Conservation (phyloP, 2,888 invertebrate species). For the Papilio demoleus region DNA sequence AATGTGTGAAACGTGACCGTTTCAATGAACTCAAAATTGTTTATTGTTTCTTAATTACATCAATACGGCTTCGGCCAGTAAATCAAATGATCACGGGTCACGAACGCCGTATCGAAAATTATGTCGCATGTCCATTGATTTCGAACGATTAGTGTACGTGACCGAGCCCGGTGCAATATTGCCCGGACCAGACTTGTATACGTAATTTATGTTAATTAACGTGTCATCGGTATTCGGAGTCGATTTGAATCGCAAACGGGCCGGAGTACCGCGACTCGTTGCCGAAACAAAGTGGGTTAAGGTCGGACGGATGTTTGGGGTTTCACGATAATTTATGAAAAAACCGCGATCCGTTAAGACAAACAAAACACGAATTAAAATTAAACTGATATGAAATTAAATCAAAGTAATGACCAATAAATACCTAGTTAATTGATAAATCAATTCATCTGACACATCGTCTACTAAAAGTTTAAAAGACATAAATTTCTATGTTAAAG, state of each 20-base stretch:
- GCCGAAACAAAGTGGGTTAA: conserved; percentile 49
- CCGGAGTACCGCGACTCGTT: conserved; percentile 43
- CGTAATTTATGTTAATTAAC: conserved; percentile 50
- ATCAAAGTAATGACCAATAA: neutral
- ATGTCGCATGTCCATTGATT: conserved; percentile 46
- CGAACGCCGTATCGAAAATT: conserved; percentile 46
- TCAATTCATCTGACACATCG: neutral
- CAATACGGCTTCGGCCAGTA: conserved; percentile 26
- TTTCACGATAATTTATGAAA: conserved; percentile 18
- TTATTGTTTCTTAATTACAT: conserved; percentile 39
- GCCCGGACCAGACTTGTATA: conserved; percentile 42
- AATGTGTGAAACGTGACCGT: conserved; percentile 31
- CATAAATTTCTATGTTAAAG: neutral
- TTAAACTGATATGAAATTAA: conserved; percentile 8
- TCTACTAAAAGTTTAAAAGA: neutral
- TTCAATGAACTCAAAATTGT: conserved; percentile 26
- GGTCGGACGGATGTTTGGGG: conserved; percentile 43
- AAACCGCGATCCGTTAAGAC: neutral
- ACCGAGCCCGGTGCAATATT: conserved; percentile 45
- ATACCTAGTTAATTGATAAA: neutral
- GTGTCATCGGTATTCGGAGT: conserved; percentile 43
- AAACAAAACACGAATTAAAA: conserved; percentile 7
- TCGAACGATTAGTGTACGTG: conserved; percentile 50
- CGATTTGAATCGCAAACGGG: conserved; percentile 51
- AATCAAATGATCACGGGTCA: conserved; percentile 44